Base-by-base conservation (phyloP, 2,113 vertebrate genomes). In the Tachycineta bicolor region DNA sequence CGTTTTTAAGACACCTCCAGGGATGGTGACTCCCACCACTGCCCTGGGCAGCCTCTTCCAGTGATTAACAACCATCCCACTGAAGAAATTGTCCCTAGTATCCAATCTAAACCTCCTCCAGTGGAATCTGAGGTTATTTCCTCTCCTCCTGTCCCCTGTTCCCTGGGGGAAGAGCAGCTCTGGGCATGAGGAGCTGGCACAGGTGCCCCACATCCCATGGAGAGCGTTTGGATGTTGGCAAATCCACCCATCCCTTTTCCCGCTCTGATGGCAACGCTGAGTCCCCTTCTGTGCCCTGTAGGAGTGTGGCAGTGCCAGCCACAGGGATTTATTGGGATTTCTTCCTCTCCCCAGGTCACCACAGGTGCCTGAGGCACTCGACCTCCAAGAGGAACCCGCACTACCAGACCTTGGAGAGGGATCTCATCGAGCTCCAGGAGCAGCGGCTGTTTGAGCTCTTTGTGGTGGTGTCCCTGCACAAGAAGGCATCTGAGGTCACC, bases 401-500 rank as follows among this genome's bases (percentile, higher is more conserved):
- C 93, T 99, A 99, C 97, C 99, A 99, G 97, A 99, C 99, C 52
- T 89, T 99, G 85, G 99, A 99, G 98, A 98, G 98, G 81, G 99
- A 99, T 76, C 97, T 99, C 53, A 99, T 99, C 81, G 99, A 99
- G 94, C 97, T 99, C 6, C 99, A 99, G 97, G 98, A 99, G 92
- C 99, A 99, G 98, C 98, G 98, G 96, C 98, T 99, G 1, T 99
- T 99, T 76, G 99, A 99, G 97, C 98, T 99, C 50, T 99, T 99
- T 12, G 99, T 99, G 79, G 99, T 99, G 81, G 99, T 99, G 94
- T 99, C 99, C 9, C 97, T 99, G 83, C 98, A 99, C 97, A 99
- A 98, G 98, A 97, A 97, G 41, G 95, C 98, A 7, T 90, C 98
- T 6, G 98, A 98, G 93, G 95, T 96, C 90, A 96, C 92, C 5